Conservation (phyloP, 2,888 invertebrate species). For the Tanaodytes sp. region DNA sequence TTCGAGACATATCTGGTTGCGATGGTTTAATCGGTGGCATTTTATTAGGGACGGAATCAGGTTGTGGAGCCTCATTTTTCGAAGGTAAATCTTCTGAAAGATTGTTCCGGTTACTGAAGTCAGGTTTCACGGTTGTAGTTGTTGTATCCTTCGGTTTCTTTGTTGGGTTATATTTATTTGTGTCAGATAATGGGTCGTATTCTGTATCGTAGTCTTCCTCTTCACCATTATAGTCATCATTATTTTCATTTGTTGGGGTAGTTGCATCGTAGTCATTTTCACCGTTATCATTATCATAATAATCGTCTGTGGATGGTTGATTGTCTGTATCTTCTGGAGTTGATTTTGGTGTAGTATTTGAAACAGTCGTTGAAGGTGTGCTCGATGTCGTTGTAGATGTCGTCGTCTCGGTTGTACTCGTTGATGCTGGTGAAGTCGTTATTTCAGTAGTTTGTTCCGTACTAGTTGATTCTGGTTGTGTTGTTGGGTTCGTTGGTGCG, state of each 20-base stretch:
- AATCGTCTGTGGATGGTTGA: constrained; percentile 12
- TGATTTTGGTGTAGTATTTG: constrained; percentile 15
- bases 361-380: background rate
- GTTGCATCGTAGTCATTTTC: constrained; percentile 27
- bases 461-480: background rate
- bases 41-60: constrained; percentile 19
- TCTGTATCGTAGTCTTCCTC: constrained; percentile 48
- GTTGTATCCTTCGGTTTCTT: constrained; percentile 15
- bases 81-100: constrained; percentile 17
- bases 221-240: constrained; percentile 36
- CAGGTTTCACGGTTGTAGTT: constrained; percentile 31
- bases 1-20: constrained; percentile 22
- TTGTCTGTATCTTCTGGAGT: constrained; percentile 14
- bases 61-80: constrained; percentile 4
- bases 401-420: constrained; percentile 8
- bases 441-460: background rate
- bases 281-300: constrained; percentile 5
- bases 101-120: constrained; percentile 21
- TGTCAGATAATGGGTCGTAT: constrained; percentile 42
- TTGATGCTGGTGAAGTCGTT: background rate
- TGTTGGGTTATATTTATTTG: constrained; percentile 34
- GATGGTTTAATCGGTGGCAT: constrained; percentile 28
- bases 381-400: constrained; percentile 18
- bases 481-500: background rate
- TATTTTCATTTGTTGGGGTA: constrained; percentile 22